Base-by-base conservation (phyloP, 2,888 invertebrate species). In the Actias luna region DNA sequence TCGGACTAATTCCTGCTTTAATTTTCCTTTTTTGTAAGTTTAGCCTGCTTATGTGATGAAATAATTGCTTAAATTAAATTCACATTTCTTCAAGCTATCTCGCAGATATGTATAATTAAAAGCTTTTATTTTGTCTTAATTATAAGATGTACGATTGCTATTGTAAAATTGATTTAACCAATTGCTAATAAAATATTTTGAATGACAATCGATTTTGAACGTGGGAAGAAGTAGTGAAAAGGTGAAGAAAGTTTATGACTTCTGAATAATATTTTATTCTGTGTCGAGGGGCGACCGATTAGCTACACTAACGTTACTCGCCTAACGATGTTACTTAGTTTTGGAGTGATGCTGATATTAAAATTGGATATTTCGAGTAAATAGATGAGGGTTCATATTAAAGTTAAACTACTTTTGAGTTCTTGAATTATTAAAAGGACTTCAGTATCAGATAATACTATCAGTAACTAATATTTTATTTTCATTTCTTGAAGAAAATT, bases 271-370 rank as follows among this genome's bases (percentile, higher is more conserved):
- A 4, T 31, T 29, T 16, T 52, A 16, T 31, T 46, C 27, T 63
- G 55, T 63, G 59, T 29, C 39, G 25, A 59, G 29, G 59, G 61
- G n/a, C 59, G 42, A 22, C 58, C 62, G 65, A 65, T 65, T 65
- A 65, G 61, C 65, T 52, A 61, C 65, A 60, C 63, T 61, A 60
- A 59, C 59, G 55, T 52, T 52, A 59, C 52, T 59, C 31, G 39
- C 59, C 31, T 60, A 33, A 55, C 29, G 36, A 58, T 59, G 33
- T 65, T 42, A 65, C 60, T 65, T 65, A 65, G 58, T 46, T 65
- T 63, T 61, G 52, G 46, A 61, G 36, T 58, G 61, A 61, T 59
- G 60, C 59, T 62, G 58, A 58, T 60, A 60, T 63, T 50, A 58
- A 60, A 39, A 65, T 65, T 59, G 31, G 25, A 60, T 63, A 52